Evolutionary conservation across 1,140 invertebrate genomes (phyloP).

Genomic region (Oryzaephilus surinamensis): DNA sequence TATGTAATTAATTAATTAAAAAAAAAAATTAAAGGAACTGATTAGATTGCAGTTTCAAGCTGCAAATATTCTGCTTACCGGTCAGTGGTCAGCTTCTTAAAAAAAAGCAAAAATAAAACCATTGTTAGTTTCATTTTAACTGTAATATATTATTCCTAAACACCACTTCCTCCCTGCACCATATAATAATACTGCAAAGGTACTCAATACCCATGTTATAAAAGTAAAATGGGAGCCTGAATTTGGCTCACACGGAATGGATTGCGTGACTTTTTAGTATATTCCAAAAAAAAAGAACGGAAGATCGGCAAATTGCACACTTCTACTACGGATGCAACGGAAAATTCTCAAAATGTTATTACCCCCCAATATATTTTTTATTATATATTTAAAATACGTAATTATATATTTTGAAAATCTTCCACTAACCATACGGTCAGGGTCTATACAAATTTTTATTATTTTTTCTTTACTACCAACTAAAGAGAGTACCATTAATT

Average conservation of each 20-base stretch:
- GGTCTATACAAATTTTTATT: no score
- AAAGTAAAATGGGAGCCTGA: slow-evolving; percentile 16
- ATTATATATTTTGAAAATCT: no score
- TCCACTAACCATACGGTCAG: no score
- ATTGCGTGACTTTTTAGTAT: no score
- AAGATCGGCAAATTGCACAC: slow-evolving; percentile 9
- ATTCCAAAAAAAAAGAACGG: no score
- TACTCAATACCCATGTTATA: slow-evolving; percentile 13
- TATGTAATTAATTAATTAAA: not conserved
- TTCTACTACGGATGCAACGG: no score
- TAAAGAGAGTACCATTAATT: slow-evolving; percentile 21
- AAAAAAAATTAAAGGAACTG: slow-evolving; percentile 9
- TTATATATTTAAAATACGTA: no score
- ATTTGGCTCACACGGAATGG: slow-evolving; percentile 8
- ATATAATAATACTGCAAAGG: slow-evolving; percentile 26
- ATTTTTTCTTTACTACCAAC: no score
- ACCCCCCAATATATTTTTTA: no score
- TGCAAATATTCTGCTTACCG: slow-evolving; percentile 16
- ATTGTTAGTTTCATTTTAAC: no score
- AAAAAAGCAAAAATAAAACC: no score
- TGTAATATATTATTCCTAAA: slow-evolving; percentile 2
- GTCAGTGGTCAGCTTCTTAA: slow-evolving; percentile 17
- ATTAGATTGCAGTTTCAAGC: slow-evolving; percentile 11
- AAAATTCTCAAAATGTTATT: no score
- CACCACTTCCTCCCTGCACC: slow-evolving; percentile 25